These are phyloP conservation scores for Scaptodrosophila lebanonensis DNA, from an alignment of 1,140 invertebrate species.

Conservation along the genomic window DNA sequence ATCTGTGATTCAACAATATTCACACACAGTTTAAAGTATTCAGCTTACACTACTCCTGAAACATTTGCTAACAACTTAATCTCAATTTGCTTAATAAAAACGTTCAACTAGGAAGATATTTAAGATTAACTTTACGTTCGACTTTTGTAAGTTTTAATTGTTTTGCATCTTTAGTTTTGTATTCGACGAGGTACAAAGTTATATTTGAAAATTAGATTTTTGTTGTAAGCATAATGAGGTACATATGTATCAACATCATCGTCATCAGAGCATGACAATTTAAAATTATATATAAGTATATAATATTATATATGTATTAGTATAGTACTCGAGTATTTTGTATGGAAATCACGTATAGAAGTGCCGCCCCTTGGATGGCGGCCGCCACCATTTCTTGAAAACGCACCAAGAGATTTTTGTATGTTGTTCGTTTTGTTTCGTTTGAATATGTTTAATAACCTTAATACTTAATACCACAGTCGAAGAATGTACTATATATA, in stretches of 20 bases:
- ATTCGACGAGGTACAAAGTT: conserved; percentile 71
- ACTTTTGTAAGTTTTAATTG: conserved; percentile 22
- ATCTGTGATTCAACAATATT: neutral
- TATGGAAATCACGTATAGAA: conserved; percentile 22
- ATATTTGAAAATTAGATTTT: conserved; percentile 55
- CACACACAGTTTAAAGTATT: no score
- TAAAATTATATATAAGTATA: conserved; percentile 43
- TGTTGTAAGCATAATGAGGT: conserved; percentile 72
- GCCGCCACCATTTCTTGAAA: conserved; percentile 20
- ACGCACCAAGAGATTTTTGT: neutral
- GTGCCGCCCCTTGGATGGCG: neutral
- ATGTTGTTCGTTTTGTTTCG: conserved; percentile 21
- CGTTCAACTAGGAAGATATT: conserved; percentile 63
- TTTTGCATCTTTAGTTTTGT: conserved; percentile 47
- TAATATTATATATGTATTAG: conserved; percentile 9
- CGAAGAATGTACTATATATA: conserved; percentile 65
- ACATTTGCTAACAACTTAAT: no score
- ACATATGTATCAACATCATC: conserved; percentile 69
- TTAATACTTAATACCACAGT: conserved; percentile 77
- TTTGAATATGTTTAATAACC: conserved; percentile 45
- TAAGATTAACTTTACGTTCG: conserved; percentile 42
- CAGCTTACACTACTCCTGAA: no score
- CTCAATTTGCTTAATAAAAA: conserved; percentile 47
- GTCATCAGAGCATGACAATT: no score
- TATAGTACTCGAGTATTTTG: conserved; percentile 12